Conservation (phyloP, 1,140 invertebrate species). For the Drosophila aff. region DNA sequence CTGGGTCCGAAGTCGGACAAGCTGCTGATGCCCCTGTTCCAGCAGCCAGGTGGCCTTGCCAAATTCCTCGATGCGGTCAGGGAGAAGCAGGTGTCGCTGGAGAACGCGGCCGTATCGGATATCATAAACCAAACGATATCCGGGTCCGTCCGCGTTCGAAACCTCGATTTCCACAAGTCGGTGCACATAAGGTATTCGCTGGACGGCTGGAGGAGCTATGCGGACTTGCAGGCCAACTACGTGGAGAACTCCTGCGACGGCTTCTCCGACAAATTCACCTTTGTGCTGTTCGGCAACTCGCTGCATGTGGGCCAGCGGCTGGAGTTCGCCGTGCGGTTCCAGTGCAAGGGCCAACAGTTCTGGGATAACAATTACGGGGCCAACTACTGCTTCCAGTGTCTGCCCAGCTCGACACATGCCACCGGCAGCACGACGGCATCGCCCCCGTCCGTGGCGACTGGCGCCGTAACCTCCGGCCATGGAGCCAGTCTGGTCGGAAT, state of each 20-base stretch:
- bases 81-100: slow-evolving; percentile 91
- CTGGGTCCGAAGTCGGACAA: slow-evolving; percentile 86
- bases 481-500: slow-evolving; percentile 59
- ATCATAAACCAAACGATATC: slow-evolving; percentile 91
- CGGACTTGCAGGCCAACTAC: slow-evolving; percentile 93
- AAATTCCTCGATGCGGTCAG: slow-evolving; percentile 93
- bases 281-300: slow-evolving; percentile 90
- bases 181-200: slow-evolving; percentile 94
- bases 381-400: slow-evolving; percentile 94
- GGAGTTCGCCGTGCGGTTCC: slow-evolving; percentile 93
- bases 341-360: slow-evolving; percentile 92
- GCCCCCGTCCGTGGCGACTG: slow-evolving; percentile 67
- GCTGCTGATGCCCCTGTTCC: slow-evolving; percentile 91
- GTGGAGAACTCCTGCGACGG: slow-evolving; percentile 96
- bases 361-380: slow-evolving; percentile 95
- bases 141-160: slow-evolving; percentile 94
- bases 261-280: slow-evolving; percentile 95
- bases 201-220: slow-evolving; percentile 93
- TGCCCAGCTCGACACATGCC: slow-evolving; percentile 86
- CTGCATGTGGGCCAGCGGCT: slow-evolving; percentile 90
- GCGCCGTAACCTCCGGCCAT: slow-evolving; percentile 59
- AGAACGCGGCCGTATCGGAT: slow-evolving; percentile 92
- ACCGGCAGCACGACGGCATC: slow-evolving; percentile 54
- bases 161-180: slow-evolving; percentile 96
- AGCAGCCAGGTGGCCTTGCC: slow-evolving; percentile 90